Percentiles rank a stretch among this genome's conserved stretches.
Conservation (phyloP, 1,140 invertebrate species). For the Scaptomyza montana region DNA sequence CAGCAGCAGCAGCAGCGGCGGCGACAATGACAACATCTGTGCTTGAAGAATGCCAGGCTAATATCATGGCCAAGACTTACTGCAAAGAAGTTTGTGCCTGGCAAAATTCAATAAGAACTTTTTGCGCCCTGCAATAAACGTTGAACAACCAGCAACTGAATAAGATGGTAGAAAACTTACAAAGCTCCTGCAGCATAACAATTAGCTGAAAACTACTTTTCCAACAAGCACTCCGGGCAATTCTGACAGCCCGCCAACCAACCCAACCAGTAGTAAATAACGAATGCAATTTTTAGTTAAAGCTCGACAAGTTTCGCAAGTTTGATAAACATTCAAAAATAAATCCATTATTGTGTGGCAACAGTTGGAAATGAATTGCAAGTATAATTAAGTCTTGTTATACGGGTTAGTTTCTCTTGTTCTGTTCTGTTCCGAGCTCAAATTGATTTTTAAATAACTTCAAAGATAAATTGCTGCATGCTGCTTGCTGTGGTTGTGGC, state of each 20-base stretch:
- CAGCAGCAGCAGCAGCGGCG: conserved; percentile 1
- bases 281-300: too few species aligned
- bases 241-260: background rate
- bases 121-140: background rate
- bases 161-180: background rate
- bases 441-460: too few species aligned
- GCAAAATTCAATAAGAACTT: conserved; percentile 22
- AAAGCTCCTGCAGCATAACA: conserved; percentile 5
- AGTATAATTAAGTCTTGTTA: too few species aligned
- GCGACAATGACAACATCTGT: conserved; percentile 71
- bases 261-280: too few species aligned
- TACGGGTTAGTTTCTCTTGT: too few species aligned
- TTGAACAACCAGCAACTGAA: too few species aligned
- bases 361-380: too few species aligned
- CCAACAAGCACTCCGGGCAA: background rate
- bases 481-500: too few species aligned
- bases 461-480: too few species aligned
- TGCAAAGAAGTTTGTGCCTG: background rate
- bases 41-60: conserved; percentile 48
- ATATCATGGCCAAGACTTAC: conserved; percentile 36
- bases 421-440: too few species aligned
- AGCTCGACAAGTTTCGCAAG: background rate
- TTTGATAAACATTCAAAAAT: background rate
- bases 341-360: too few species aligned
- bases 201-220: conserved; percentile 22